Percentiles rank a stretch among this genome's conserved stretches.
These are phyloP conservation scores for Pelvicachromis taeniatus DNA, from an alignment of 2,113 vertebrate species.

Conservation along the genomic window DNA sequence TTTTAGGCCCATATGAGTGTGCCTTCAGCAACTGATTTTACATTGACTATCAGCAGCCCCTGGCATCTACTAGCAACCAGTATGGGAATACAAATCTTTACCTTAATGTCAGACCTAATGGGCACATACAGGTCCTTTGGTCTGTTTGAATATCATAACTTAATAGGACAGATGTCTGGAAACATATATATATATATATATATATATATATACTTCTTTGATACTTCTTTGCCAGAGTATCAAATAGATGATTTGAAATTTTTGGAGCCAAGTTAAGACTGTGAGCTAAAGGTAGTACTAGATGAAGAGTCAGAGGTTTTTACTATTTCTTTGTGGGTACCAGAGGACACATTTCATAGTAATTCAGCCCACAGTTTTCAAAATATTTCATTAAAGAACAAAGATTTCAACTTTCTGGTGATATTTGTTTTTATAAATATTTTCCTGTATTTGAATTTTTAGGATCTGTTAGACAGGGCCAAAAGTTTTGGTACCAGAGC, in stretches of 20 bases:
- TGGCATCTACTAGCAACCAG: neutral
- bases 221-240: neutral
- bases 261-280: neutral
- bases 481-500: neutral
- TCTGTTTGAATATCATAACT: neutral
- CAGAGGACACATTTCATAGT: neutral
- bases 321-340: neutral
- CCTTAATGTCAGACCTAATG: neutral
- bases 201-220: neutral
- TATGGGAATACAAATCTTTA: too few relatives aligned
- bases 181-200: neutral
- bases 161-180: neutral
- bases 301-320: neutral
- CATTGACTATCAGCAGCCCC: accelerated
- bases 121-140: neutral
- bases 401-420: neutral
- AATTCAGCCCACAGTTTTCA: neutral
- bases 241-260: neutral
- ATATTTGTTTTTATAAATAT: neutral
- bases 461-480: neutral
- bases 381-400: neutral
- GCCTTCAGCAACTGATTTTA: neutral
- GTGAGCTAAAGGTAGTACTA: neutral
- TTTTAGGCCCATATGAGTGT: accelerated
- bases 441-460: neutral